phyloP scores from a whole-genome alignment of 2,888 invertebrate species.

The Aradus depressus region DNA sequence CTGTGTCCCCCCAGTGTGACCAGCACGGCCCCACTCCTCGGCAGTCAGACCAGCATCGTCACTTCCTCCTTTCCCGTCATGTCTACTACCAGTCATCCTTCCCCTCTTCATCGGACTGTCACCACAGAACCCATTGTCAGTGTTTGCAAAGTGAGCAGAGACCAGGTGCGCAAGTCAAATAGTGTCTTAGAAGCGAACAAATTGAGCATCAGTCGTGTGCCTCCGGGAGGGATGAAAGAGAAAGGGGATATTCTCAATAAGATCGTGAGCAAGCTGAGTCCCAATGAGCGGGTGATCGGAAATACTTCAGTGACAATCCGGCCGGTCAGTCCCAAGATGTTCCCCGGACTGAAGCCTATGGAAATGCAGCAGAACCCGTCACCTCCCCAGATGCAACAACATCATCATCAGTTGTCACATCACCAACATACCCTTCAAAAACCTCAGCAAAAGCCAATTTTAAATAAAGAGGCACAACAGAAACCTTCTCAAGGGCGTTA shows the following conservation, averaged over 20 bases:
- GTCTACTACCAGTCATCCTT: conserved; percentile 12
- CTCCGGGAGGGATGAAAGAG: conserved; percentile 35
- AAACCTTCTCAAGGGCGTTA: too few species aligned
- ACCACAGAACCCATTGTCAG: conserved; percentile 24
- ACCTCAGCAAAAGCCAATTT: conserved; percentile 34
- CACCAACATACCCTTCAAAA: conserved; percentile 15
- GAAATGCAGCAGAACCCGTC: background rate
- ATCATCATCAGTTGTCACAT: background rate
- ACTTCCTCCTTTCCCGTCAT: conserved; percentile 12
- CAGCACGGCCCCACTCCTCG: conserved; percentile 15
- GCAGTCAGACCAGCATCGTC: conserved; percentile 13
- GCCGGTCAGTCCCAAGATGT: conserved; percentile 16
- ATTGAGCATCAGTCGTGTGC: conserved; percentile 25
- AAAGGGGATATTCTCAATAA: conserved; percentile 28
- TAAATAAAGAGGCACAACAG: too few species aligned
- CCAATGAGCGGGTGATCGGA: conserved; percentile 26
- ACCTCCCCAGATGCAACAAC: conserved; percentile 2
- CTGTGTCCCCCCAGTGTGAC: conserved; percentile 12
- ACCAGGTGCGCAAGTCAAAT: conserved; percentile 22
- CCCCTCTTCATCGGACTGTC: background rate
- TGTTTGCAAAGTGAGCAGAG: conserved; percentile 26
- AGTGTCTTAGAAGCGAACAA: conserved; percentile 24
- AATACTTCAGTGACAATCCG: conserved; percentile 26
- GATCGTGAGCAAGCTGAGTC: conserved; percentile 26
- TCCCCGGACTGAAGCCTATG: background rate